Percentiles rank a stretch among this genome's conserved stretches.
phyloP scores from a whole-genome alignment of 2,797 vertebrate genomes.

The Cirrhinus molitorella region DNA sequence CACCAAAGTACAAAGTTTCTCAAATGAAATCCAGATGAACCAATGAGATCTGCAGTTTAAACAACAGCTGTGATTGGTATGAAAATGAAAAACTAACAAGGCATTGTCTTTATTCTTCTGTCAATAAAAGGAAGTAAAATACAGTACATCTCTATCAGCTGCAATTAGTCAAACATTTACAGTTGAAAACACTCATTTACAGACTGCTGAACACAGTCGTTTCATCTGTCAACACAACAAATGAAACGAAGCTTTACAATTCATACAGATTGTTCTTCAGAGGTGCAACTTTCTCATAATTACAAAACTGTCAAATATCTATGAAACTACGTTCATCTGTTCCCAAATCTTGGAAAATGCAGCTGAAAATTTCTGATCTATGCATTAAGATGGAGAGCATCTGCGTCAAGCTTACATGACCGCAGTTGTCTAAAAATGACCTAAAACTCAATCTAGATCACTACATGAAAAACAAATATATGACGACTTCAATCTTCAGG shows the following conservation, averaged over 20 bases:
- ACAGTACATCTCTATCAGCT: conserved; percentile 46
- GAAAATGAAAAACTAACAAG: not conserved
- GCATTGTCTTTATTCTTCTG: conserved; percentile 29
- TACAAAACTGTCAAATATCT: not conserved
- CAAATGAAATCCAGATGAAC: not conserved
- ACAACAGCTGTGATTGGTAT: not conserved
- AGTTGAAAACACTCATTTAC: conserved; percentile 51
- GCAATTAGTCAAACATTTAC: conserved; percentile 71
- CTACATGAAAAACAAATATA: not conserved
- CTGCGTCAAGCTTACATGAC: not conserved
- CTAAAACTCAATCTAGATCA: not conserved
- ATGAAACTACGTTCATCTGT: not conserved
- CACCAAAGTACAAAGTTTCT: not conserved
- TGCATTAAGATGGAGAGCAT: not conserved
- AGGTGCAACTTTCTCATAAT: not conserved
- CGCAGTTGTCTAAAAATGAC: not conserved
- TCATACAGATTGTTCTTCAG: not conserved
- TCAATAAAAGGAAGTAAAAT: conserved; percentile 3
- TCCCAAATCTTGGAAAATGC: not conserved
- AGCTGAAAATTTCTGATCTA: not conserved
- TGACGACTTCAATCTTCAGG: not conserved
- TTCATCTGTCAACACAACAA: not conserved
- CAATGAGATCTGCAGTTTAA: not conserved
- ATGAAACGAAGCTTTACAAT: not conserved
- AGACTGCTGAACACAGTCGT: not conserved